phyloP scores from a whole-genome alignment of 2,113 vertebrate species.

The Callaeas wilsoni region DNA sequence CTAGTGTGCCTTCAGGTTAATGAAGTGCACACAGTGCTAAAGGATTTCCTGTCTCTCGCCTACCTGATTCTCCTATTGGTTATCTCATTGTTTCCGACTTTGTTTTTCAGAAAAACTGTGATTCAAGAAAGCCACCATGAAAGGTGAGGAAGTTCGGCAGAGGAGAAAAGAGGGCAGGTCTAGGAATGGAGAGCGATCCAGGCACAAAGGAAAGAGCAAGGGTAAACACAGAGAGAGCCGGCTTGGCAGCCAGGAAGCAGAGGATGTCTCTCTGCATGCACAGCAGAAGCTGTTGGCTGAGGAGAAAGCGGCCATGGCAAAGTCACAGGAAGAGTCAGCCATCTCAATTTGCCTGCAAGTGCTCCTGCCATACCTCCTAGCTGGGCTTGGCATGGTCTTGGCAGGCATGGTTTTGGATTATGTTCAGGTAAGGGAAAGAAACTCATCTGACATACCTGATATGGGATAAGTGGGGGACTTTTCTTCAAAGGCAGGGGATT shows the following conservation, averaged over 20 bases:
- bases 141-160: constrained; percentile 78
- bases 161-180: constrained; percentile 79
- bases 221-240: constrained; percentile 61
- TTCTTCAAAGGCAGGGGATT: neutral
- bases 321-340: constrained; percentile 75
- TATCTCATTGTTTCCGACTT: neutral
- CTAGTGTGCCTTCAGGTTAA: neutral
- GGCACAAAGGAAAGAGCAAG: constrained; percentile 68
- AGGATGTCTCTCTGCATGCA: constrained; percentile 42
- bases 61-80: neutral
- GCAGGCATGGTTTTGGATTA: constrained; percentile 85
- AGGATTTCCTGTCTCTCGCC: neutral
- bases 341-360: constrained; percentile 78
- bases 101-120: constrained; percentile 16
- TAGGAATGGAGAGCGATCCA: constrained; percentile 69
- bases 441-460: neutral
- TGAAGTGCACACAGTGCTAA: neutral
- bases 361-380: constrained; percentile 77
- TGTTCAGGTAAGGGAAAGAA: constrained; percentile 80
- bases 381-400: constrained; percentile 84
- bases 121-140: constrained; percentile 69
- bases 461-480: neutral
- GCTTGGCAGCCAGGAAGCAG: constrained; percentile 47
- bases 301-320: constrained; percentile 63
- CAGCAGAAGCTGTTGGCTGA: constrained; percentile 66